phyloP scores from a whole-genome alignment of 2,113 vertebrate genomes.

The Chroicocephalus ridibundus region DNA sequence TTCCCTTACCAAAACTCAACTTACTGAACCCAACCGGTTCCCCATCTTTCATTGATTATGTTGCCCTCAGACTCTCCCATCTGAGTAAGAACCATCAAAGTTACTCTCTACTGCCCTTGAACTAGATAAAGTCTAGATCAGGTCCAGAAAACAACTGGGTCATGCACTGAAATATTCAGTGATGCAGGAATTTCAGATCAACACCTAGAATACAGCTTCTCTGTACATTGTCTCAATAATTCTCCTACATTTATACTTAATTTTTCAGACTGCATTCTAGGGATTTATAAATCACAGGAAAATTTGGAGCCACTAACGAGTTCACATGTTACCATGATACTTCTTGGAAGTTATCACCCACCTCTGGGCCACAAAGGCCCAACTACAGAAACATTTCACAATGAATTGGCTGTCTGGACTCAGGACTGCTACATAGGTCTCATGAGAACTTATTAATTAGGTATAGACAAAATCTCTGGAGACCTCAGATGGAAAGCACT shows the following conservation, averaged over 20 bases:
- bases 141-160: neutral
- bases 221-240: neutral
- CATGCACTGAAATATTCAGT: neutral
- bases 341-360: neutral
- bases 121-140: neutral
- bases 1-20: neutral
- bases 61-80: neutral
- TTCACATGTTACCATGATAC: neutral
- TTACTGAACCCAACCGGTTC: fast-evolving
- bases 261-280: neutral
- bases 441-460: neutral
- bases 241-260: neutral
- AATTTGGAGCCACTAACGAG: neutral
- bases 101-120: neutral
- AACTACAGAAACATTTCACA: neutral
- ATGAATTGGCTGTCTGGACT: neutral
- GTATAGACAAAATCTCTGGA: neutral
- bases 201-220: neutral
- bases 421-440: neutral
- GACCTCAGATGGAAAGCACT: neutral
- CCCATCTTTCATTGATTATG: neutral
- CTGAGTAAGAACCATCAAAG: neutral
- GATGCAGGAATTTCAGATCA: neutral
- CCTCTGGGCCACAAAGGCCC: neutral
- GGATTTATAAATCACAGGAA: neutral